phyloP scores from a whole-genome alignment of 2,797 vertebrate genomes.

The Tangara arthus region DNA sequence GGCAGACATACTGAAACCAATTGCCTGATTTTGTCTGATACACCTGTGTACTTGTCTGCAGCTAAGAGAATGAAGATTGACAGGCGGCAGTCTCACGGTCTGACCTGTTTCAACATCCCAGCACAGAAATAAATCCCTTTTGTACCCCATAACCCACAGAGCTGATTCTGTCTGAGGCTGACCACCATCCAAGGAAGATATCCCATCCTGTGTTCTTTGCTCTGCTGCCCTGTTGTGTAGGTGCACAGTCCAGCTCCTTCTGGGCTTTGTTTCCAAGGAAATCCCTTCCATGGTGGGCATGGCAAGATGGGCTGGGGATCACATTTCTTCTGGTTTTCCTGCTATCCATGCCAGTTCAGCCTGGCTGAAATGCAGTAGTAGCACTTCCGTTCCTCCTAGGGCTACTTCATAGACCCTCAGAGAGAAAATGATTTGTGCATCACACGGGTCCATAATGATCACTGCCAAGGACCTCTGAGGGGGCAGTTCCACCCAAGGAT shows the following conservation, averaged over 20 bases:
- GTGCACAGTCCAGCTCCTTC: neutral
- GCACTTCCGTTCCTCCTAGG: neutral
- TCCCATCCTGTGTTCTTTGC: accelerated
- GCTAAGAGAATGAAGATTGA: neutral
- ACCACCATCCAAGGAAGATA: neutral
- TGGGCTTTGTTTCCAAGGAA: neutral
- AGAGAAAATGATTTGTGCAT: neutral
- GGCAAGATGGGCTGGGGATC: neutral
- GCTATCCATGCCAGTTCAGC: neutral
- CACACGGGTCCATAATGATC: neutral
- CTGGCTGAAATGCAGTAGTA: neutral
- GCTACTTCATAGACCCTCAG: neutral
- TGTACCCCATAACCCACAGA: accelerated
- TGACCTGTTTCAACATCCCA: neutral
- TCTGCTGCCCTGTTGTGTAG: neutral
- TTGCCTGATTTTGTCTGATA: neutral
- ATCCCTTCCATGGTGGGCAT: too few species aligned
- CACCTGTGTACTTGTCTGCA: neutral
- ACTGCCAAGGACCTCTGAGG: neutral
- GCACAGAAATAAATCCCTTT: accelerated
- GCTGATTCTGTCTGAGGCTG: neutral
- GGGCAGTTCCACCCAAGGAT: neutral
- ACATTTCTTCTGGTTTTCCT: neutral
- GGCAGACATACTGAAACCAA: neutral
- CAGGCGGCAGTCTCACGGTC: neutral